These are phyloP conservation scores for Podotricha telesiphe DNA, from an alignment of 2,888 invertebrate species.

Conservation along the genomic window DNA sequence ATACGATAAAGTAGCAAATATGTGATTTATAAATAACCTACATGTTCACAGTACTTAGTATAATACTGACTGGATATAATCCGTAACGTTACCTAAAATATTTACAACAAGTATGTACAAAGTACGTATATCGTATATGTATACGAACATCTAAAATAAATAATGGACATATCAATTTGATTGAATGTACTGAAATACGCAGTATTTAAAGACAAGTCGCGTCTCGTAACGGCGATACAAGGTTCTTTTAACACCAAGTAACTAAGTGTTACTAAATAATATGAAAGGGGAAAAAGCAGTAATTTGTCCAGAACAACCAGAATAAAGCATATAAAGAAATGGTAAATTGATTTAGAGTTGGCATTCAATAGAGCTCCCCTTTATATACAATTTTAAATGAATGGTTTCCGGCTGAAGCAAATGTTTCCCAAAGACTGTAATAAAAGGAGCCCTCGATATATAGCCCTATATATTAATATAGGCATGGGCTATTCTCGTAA, in stretches of 20 bases:
- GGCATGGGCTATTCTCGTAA: constrained; percentile 12
- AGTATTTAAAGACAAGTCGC: constrained; percentile 64
- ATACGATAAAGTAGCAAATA: constrained; percentile 37
- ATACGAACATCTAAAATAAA: constrained; percentile 78
- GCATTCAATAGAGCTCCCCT: constrained; percentile 3
- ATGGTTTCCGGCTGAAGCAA: constrained; percentile 5
- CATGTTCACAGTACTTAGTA: constrained; percentile 61
- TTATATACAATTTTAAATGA: constrained; percentile 11
- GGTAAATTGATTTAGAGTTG: constrained; percentile 11
- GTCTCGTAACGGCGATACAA: constrained; percentile 56
- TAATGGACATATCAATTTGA: constrained; percentile 79
- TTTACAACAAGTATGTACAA: constrained; percentile 78
- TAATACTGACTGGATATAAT: constrained; percentile 72
- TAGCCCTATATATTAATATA: constrained; percentile 5
- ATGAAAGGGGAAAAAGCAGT: no score
- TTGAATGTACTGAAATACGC: constrained; percentile 71
- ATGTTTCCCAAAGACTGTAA: constrained; percentile 15
- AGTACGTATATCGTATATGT: constrained; percentile 64
- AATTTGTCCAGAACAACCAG: neutral
- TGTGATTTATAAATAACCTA: constrained; percentile 41
- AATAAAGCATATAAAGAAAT: neutral
- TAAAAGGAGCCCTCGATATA: constrained; percentile 8
- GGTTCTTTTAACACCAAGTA: no score
- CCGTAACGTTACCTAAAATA: constrained; percentile 60
- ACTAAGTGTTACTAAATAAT: no score